Base-by-base conservation (phyloP, 1,140 invertebrate species). In the Leptinotarsa lineolata region DNA sequence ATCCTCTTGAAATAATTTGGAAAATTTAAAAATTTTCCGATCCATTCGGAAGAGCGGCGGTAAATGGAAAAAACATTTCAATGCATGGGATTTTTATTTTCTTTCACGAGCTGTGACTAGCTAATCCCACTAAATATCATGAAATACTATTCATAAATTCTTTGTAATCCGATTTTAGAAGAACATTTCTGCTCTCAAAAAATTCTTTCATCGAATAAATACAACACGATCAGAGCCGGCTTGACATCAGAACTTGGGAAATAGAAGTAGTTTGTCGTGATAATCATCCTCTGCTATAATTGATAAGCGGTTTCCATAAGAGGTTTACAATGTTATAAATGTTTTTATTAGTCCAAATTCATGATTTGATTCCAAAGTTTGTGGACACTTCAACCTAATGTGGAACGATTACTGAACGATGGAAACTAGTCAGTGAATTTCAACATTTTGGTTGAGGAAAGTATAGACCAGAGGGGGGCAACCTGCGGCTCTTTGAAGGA, bases 121-220 rank as follows among this genome's bases (percentile, higher is more conserved):
- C 30, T 54, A 54, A 54, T n/a, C 48, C 48, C 16, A 54, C 15
- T 54, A 16, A 18, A 54, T 54, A 54, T 54, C 48, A n/a, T 18
- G 48, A 54, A 54, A 54, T 18, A 4, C 15, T 54, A 54, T 54
- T 54, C 48, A n/a, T 54, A 54, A 54, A 54, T 54, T 54, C 13
- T 54, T 54, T 54, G 48, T 54, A 54, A 54, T 54, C 48, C 48
- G 48, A 54, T 54, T 54, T 16, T n/a, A 54, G 48, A 39, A 54
- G 16, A 54, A n/a, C 48, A n/a, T 54, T 54, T 54, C 6, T n/a
- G 48, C 48, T 16, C 15, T 54, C n/a, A 54, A 54, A 39, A 54
- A 54, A 54, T 54, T 54, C 16, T 18, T 16, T 18, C 15, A 18
- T 18, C 6, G 5, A 54, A 54, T 18, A 54, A 54, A 54, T 54